Evolutionary conservation across 2,113 vertebrate species (phyloP), one percentile per base, ranked within the genome.

Genomic region (Stercorarius parasiticus): DNA sequence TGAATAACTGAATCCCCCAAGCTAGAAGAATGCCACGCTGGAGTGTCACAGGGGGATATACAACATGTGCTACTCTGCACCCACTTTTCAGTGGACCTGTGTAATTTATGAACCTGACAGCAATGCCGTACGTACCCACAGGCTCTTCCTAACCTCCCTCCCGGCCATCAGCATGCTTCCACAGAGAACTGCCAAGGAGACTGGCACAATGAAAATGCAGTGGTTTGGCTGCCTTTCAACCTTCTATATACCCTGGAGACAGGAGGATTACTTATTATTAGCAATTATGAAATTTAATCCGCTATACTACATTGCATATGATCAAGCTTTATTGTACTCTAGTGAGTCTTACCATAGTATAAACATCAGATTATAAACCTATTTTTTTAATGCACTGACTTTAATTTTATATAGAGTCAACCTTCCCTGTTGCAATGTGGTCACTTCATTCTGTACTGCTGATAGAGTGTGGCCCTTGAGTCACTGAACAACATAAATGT

Each of bases 211-310:
- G 83, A 91, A 95, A 97, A 94, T 66, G 81, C 85, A 82, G 79
- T 58, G n/a, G 66, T 82, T 89, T 95, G 91, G 93, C 91, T 89
- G 91, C 94, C 80, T 97, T 95, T 94, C 93, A 96, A 87, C 73
- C 30, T 62, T 91, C 58, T 70, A 38, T 34, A 85, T 42, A 84
- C 73, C 78, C 78, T 32, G 53, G 86, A 95, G 91, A 82, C 73
- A 85, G 19, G 49, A 93, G 88, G 81, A 95, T 96, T 95, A 95
- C 91, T 96, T 95, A 94, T 87, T 95, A 95, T 86, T 92, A 94
- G 86, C 90, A 95, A 97, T 97, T 97, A 97, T 11, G 65, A 94
- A 95, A 95, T 95, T 85, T 80, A 91, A 95, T 94, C 93, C 73
- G 50, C 78, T 82, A 82, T 58, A 86, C 58, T 95, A 87, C 93